phyloP scores from a whole-genome alignment of 2,113 vertebrate genomes.

The Elanus axillaris region DNA sequence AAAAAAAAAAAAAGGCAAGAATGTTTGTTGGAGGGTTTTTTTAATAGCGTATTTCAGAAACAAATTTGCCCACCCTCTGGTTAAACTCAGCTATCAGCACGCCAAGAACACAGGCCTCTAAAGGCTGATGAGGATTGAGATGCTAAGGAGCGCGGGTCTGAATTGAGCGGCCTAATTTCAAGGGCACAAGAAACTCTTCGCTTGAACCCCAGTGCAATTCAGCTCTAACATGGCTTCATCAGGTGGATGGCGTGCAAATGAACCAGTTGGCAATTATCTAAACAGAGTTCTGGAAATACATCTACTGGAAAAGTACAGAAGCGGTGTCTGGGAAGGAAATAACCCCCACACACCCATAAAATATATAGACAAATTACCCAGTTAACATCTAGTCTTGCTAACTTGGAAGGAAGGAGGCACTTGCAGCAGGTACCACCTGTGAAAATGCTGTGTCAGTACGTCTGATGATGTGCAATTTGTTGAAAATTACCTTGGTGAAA shows the following conservation, averaged over 20 bases:
- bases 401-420: not conserved
- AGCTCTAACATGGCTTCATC: not conserved
- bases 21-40: not conserved
- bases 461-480: constrained; percentile 9
- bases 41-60: not conserved
- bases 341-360: not conserved
- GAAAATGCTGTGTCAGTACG: not conserved
- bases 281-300: not conserved
- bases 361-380: not conserved
- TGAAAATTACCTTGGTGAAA: constrained; percentile 21
- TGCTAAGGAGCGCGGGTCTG: not conserved
- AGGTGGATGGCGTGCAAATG: not conserved
- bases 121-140: not conserved
- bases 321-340: not conserved
- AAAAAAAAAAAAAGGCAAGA: not conserved
- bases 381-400: not conserved
- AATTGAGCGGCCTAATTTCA: not conserved
- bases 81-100: not conserved
- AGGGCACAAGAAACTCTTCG: not conserved
- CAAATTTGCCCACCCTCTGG: not conserved
- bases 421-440: not conserved
- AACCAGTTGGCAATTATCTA: not conserved
- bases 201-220: not conserved
- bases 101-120: not conserved
- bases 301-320: not conserved